Evolutionary conservation across 2,888 invertebrate genomes (phyloP), one percentile per base, ranked within the genome.

Genomic region (Dynastes grantii): DNA sequence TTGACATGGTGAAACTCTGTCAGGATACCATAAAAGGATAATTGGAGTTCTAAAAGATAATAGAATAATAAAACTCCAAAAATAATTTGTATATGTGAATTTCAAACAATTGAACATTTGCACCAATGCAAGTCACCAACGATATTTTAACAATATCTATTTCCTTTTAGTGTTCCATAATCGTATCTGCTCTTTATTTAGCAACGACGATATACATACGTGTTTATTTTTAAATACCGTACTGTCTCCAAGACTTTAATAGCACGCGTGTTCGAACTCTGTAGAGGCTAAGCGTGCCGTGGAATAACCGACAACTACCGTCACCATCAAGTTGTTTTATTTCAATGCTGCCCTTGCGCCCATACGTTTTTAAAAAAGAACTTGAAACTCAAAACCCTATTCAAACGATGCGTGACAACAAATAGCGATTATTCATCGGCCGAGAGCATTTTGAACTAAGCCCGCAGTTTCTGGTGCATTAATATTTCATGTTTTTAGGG

Each of bases 191-290:
- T 55, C 55, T 13, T 37, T 65, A n/a, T 40, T 53, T 32, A 55
- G 55, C 55, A 58, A 55, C 37, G 49, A 55, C 53, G 55, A 71
- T 55, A 11, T 45, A 8, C 45, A 45, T 45, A 45, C 45, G 45
- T 45, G 40, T 73, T 73, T 73, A 73, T 73, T 73, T 73, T 58
- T 73, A 73, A 73, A 27, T 53, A 22, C 37, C 70, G 53, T 61
- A 45, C 32, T 61, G 40, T 16, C 40, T 13, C 58, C 58, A 22
- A 22, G 45, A 73, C 73, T 40, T 73, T 73, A 73, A 73, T 73
- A 73, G 61, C 61, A 40, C 40, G 22, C 61, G 13, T 4, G 40
- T 73, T 58, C 58, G 22, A 73, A 61, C 61, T 53, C 29, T 55
- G n/a, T 11, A 70, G 55, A 70, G 37, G 22, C 22, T 40, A 58